phyloP scores from a whole-genome alignment of 1,140 invertebrate species.

The Panagrolaimus sp. region DNA sequence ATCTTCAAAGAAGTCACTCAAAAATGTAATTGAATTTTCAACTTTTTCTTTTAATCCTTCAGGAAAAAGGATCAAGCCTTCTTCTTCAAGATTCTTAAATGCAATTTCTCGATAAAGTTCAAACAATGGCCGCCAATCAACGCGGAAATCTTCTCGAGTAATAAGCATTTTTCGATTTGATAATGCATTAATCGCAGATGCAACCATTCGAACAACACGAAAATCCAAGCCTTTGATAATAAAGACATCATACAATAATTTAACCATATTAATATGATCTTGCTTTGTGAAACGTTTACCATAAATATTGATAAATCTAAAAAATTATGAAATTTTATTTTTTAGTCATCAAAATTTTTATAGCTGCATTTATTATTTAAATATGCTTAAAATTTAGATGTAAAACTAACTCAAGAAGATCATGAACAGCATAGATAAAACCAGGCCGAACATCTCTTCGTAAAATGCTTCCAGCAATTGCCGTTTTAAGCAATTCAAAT shows the following conservation, averaged over 20 bases:
- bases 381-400: background rate
- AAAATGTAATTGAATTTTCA: slow-evolving; percentile 42
- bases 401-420: slow-evolving; percentile 11
- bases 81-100: slow-evolving; percentile 45
- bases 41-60: slow-evolving; percentile 62
- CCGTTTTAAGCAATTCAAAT: background rate
- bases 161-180: slow-evolving; percentile 73
- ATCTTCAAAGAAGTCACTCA: slow-evolving; percentile 68
- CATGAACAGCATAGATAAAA: background rate
- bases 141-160: slow-evolving; percentile 71
- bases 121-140: slow-evolving; percentile 81
- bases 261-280: slow-evolving; percentile 81
- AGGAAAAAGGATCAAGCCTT: slow-evolving; percentile 62
- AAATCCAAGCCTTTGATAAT: slow-evolving; percentile 73
- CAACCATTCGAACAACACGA: slow-evolving; percentile 69
- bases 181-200: slow-evolving; percentile 58
- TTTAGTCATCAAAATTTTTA: too few species aligned
- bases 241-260: slow-evolving; percentile 73
- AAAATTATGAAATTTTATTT: background rate
- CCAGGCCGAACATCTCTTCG: background rate
- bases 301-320: slow-evolving; percentile 73
- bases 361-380: background rate
- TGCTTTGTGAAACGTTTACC: slow-evolving; percentile 80
- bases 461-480: slow-evolving; percentile 6
- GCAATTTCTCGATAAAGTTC: slow-evolving; percentile 65